Evolutionary conservation across 92 coral and sea anemone species (phyloP), one percentile per base, ranked within the genome.

Genomic region (Micromussa lordhowensis): DNA sequence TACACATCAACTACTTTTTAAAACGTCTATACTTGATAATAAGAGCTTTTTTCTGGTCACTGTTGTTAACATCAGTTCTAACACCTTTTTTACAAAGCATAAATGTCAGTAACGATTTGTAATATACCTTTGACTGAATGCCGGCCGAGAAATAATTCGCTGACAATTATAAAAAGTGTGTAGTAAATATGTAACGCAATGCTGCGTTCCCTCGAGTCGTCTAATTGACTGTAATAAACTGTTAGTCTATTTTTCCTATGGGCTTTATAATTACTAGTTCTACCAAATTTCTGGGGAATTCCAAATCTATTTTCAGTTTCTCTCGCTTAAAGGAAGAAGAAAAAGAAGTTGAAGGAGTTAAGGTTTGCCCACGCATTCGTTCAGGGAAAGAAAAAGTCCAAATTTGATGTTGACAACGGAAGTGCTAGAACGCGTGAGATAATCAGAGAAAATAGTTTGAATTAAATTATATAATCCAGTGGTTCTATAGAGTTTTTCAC

Each of bases 391-490:
- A 24, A 28, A 77, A 79, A 79, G 1, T 35, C 6, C 19, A 17
- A 73, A 2, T 34, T 30, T 32, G 53, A 44, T 76, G 44, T 35
- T 14, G 28, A 51, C 49, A 19, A 57, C 83, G 83, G 83, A 80
- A 80, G 83, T 80, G 34, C 31, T 57, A 80, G 49, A 80, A 38
- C 19, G 49, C 0, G 54, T 80, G 10, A 59, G 38, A 61, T 59
- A 80, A 57, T 55, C 72, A 80, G 72, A 80, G 31, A 58, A 80
- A 80, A 80, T 80, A 80, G 71, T 40, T 14, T 13, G 44, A 73
- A 73, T 0, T 73, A 16, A 34, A 21, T 36, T 17, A 15, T 3
- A 24, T 11, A 38, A 34, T 35, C 53, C 44, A 34, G 15, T 34
- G 77, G 13, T 17, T 7, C 29, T 5, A 38, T 4, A 73, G 2